A percentile compares a stretch with the other conserved stretches of the same genome.
phyloP scores from a whole-genome alignment of 2,797 vertebrate genomes.

The Leuciscus waleckii region DNA sequence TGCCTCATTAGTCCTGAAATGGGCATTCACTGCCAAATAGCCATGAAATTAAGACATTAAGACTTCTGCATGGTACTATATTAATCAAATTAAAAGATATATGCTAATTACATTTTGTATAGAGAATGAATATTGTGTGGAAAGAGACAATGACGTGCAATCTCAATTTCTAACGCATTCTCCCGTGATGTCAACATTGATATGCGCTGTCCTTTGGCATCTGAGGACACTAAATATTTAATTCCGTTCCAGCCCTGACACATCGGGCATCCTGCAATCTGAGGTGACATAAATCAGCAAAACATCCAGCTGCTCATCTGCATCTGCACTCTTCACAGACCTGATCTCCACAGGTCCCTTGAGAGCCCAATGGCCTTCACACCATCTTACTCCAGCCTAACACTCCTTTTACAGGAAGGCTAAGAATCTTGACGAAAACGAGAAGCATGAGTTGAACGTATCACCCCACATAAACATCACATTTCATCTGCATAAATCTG shows the following conservation, averaged over 20 bases:
- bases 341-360: conserved; percentile 45
- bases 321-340: conserved; percentile 43
- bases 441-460: neutral
- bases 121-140: conserved; percentile 11
- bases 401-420: neutral
- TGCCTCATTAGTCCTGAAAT: conserved; percentile 34
- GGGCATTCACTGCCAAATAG: conserved; percentile 22
- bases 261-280: conserved; percentile 45
- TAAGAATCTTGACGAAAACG: neutral
- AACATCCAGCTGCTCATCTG: conserved; percentile 55
- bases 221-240: conserved; percentile 50
- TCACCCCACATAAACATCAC: conserved; percentile 20
- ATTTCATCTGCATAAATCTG: conserved; percentile 23
- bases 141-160: conserved; percentile 28
- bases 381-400: conserved; percentile 24
- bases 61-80: conserved; percentile 13
- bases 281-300: conserved; percentile 55
- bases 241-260: conserved; percentile 50
- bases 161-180: conserved; percentile 19
- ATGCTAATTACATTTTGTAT: conserved; percentile 24
- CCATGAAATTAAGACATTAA: conserved; percentile 31
- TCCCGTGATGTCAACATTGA: conserved; percentile 41
- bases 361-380: conserved; percentile 51
- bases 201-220: conserved; percentile 44
- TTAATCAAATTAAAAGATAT: conserved; percentile 9